Base-by-base conservation (phyloP, 2,888 invertebrate species). In the Xanthorhoe designata region DNA sequence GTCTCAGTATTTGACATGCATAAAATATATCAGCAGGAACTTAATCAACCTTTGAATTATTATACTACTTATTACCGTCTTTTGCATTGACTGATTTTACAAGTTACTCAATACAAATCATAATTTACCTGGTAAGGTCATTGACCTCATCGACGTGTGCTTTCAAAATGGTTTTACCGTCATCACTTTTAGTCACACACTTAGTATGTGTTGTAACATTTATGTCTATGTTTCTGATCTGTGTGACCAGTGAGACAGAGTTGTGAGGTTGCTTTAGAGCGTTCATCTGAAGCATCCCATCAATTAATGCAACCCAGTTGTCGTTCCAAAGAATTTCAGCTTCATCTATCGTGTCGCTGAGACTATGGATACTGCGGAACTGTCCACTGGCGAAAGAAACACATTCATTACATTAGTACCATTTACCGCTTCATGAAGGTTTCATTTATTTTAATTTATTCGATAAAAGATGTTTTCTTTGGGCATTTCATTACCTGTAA, bases 301-400 rank as follows among this genome's bases (percentile, higher is more conserved):
- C 98, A 76, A 98, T 90, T 76, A 97, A 96, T 2, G 96, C 94
- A 0, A 96, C 95, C 97, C 97, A 98, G 81, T 97, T 96, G 61
- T 95, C 94, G 9, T 92, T 89, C 97, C 97, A 97, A 45, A 84
- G 80, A 0, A 94, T 69, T 29, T 76, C 61, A 3, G 88, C 92
- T 19, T 78, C 75, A 3, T 75, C 83, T 9, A 85, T 61, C 0
- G 69, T 51, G 9, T 69, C 53, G 61, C 79, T 75, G 1, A 71
- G 60, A 5, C 62, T 61, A 7, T 62, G 54, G 19, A 87, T 80
- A 59, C 75, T 78, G 9, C 75, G 72, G 64, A 87, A 87, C 50
- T 78, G 73, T 8, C 72, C 81, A 19, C 87, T 87, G 13, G 72
- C 19, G 47, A 47, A 47, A 38, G 2, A 17, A 47, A 47, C 0